Evolutionary conservation across 1,140 invertebrate species (phyloP).

Genomic region (Bombus breviceps): DNA sequence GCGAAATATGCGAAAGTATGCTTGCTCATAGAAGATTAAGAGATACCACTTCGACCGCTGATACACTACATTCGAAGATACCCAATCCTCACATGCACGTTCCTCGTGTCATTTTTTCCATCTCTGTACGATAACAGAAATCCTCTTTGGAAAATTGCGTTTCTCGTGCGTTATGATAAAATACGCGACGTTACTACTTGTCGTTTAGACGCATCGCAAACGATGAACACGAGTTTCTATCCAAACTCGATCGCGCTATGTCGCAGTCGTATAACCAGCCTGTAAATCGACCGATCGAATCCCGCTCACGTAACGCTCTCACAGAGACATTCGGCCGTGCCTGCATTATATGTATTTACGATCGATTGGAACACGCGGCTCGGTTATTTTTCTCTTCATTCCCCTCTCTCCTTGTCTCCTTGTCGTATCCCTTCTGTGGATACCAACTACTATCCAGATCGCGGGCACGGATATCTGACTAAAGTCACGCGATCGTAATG

Average conservation of each 20-base stretch:
- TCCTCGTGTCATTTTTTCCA: too few species aligned
- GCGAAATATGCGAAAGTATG: too few species aligned
- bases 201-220: neutral
- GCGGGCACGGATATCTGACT: conserved; percentile 63
- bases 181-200: too few species aligned
- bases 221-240: neutral
- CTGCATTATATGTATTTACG: conserved; percentile 10
- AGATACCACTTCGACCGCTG: too few species aligned
- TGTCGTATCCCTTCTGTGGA: neutral
- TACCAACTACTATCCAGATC: conserved; percentile 53
- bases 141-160: too few species aligned
- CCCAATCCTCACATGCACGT: too few species aligned
- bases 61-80: too few species aligned
- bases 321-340: conserved; percentile 8
- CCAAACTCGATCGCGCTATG: neutral
- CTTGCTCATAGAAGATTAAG: too few species aligned
- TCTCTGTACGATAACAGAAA: too few species aligned
- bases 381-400: conserved; percentile 17
- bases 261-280: conserved; percentile 32
- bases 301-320: conserved; percentile 49
- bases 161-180: too few species aligned
- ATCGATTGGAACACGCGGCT: conserved; percentile 15
- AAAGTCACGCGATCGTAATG: conserved; percentile 75
- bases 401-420: neutral
- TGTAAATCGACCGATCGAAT: conserved; percentile 44